Conservation (phyloP, 2,113 vertebrate genomes). For the Stigmatopora argus region DNA sequence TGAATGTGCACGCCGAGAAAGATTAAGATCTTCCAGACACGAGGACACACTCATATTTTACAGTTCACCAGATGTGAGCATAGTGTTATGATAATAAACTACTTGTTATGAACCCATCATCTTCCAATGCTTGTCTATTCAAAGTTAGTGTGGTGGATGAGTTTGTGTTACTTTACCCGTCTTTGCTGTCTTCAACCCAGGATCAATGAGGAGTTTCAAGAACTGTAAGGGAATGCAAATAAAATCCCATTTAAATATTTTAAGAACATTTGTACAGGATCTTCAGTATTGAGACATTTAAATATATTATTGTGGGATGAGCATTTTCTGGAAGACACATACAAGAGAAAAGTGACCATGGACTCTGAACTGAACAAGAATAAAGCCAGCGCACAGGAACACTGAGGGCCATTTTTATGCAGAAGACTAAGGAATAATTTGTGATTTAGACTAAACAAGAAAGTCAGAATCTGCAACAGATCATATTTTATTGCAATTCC, state of each 20-base stretch:
- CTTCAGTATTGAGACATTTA: neutral
- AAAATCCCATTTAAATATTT: no score
- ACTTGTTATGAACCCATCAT: conserved; percentile 41
- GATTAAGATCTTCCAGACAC: conserved; percentile 52
- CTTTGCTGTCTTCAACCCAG: neutral
- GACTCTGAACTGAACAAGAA: conserved; percentile 32
- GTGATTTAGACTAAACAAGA: conserved; percentile 20
- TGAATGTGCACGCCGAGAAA: conserved; percentile 45
- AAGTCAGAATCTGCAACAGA: conserved; percentile 9
- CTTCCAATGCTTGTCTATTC: conserved; percentile 9
- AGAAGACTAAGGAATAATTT: conserved; percentile 14
- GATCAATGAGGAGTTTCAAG: neutral
- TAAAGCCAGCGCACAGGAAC: conserved; percentile 53
- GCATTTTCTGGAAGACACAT: neutral
- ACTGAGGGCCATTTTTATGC: conserved; percentile 35
- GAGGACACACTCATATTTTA: conserved; percentile 47
- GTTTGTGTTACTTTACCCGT: conserved; percentile 13
- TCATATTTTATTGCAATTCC: conserved; percentile 24
- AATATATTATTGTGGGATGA: neutral
- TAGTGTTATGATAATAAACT: conserved; percentile 47
- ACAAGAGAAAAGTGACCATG: conserved; percentile 43
- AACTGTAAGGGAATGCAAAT: neutral
- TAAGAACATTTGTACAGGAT: no score
- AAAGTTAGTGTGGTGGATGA: conserved; percentile 26
- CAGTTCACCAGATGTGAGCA: conserved; percentile 52